These are phyloP conservation scores for Pseudanteris insignis DNA, from an alignment of 2,888 invertebrate species.

Conservation along the genomic window DNA sequence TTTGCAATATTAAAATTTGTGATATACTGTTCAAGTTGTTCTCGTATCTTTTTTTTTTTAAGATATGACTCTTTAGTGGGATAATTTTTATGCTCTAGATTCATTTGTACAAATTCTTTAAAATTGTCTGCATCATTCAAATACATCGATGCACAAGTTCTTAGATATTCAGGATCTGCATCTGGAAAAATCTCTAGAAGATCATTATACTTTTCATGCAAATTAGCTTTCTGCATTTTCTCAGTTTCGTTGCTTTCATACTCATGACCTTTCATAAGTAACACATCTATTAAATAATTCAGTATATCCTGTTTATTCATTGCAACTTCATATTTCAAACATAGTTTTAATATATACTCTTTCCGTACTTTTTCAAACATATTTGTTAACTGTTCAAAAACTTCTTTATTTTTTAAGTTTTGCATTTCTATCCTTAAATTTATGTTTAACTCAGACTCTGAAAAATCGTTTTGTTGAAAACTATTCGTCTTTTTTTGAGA, in stretches of 20 bases:
- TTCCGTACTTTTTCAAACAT: constrained; percentile 24
- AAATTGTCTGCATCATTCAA: constrained; percentile 41
- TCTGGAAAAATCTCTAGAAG: constrained; percentile 54
- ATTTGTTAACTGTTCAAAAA: constrained; percentile 16
- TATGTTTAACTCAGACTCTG: constrained; percentile 10
- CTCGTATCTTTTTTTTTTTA: constrained; percentile 50
- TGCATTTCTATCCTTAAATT: constrained; percentile 3
- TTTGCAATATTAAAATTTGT: constrained; percentile 64
- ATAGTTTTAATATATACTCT: constrained; percentile 21
- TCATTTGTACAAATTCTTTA: constrained; percentile 49
- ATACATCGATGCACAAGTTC: constrained; percentile 38
- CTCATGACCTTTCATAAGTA: constrained; percentile 13
- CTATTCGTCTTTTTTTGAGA: too few relatives aligned
- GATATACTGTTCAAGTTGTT: constrained; percentile 66
- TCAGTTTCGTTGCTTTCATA: constrained; percentile 6
- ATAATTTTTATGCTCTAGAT: constrained; percentile 49
- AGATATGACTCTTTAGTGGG: constrained; percentile 51
- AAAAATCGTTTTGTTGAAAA: constrained; percentile 9
- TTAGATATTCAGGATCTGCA: constrained; percentile 54
- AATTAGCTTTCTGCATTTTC: constrained; percentile 22
- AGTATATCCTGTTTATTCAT: constrained; percentile 1
- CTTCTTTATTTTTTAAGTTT: constrained; percentile 8
- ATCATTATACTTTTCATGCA: constrained; percentile 48
- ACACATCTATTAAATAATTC: constrained; percentile 16
- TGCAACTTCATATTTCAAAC: constrained; percentile 2